Conservation (phyloP, 2,888 invertebrate species). For the Macrosoma leucophasiata region DNA sequence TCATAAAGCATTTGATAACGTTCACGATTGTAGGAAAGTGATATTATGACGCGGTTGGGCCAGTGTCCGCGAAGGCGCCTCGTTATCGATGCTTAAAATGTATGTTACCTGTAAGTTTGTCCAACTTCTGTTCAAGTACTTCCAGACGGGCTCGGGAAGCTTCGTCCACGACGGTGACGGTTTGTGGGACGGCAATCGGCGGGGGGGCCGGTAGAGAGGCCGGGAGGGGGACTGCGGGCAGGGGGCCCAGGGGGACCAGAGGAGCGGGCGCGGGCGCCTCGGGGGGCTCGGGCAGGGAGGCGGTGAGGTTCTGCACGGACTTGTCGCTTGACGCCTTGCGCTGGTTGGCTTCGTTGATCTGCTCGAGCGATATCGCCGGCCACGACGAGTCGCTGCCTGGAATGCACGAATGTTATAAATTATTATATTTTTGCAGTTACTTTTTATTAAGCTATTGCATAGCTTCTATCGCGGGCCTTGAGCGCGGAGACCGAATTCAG, state of each 20-base stretch:
- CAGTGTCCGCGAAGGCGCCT: no score
- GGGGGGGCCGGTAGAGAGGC: constrained; percentile 1
- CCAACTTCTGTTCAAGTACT: constrained; percentile 49
- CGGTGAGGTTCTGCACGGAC: constrained; percentile 42
- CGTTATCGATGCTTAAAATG: no score
- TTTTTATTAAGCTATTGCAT: no score
- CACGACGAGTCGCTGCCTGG: constrained; percentile 56
- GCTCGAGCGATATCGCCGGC: constrained; percentile 65
- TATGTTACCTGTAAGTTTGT: constrained; percentile 50
- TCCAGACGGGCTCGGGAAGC: constrained; percentile 34
- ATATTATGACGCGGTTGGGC: no score
- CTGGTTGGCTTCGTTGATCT: constrained; percentile 60
- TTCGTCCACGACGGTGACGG: constrained; percentile 9
- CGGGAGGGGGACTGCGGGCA: background rate
- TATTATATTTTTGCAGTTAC: no score
- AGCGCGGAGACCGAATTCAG: no score
- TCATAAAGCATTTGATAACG: no score
- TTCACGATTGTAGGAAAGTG: no score
- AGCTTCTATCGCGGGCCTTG: no score
- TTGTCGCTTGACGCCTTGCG: constrained; percentile 60
- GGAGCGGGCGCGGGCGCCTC: constrained; percentile 13
- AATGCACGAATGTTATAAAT: no score
- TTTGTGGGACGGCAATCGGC: constrained; percentile 5
- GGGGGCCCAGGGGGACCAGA: constrained; percentile 4
- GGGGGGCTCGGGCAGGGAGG: constrained; percentile 19